Evolutionary conservation across 2,888 invertebrate species (phyloP).

Genomic region (Melanotus villosus): DNA sequence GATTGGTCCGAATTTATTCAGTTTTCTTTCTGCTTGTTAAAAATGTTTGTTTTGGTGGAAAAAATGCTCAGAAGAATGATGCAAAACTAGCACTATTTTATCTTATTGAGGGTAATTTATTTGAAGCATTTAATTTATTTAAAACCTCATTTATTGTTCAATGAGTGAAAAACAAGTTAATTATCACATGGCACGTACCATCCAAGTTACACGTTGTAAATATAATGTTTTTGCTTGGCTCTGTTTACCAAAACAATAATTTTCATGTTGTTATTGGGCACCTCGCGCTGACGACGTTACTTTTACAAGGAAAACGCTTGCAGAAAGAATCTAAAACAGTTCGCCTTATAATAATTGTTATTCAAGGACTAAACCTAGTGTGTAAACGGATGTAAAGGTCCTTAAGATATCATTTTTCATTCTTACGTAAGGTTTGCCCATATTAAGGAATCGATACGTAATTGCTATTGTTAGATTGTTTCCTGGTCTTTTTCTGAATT

Average conservation of each 20-base stretch:
- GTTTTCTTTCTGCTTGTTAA: too few species aligned
- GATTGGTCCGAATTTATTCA: too few species aligned
- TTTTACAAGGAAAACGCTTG: background rate
- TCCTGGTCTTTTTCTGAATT: too few species aligned
- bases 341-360: background rate
- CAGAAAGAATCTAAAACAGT: background rate
- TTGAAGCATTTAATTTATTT: background rate
- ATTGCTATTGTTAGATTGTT: too few species aligned
- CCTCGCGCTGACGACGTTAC: background rate
- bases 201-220: background rate
- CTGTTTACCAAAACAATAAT: slow-evolving; percentile 1
- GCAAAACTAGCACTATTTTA: too few species aligned
- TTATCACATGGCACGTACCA: slow-evolving; percentile 14
- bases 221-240: slow-evolving; percentile 1
- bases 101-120: too few species aligned
- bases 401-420: too few species aligned
- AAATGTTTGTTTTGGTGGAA: too few species aligned
- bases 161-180: slow-evolving; percentile 30
- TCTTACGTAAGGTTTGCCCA: too few species aligned
- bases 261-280: background rate
- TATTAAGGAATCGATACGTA: too few species aligned
- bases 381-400: background rate
- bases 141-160: slow-evolving; percentile 10
- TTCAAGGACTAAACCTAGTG: background rate
- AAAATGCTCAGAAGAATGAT: too few species aligned